Conservation (phyloP, 2,888 invertebrate species). For the Caenorhabditis drosophilae region DNA sequence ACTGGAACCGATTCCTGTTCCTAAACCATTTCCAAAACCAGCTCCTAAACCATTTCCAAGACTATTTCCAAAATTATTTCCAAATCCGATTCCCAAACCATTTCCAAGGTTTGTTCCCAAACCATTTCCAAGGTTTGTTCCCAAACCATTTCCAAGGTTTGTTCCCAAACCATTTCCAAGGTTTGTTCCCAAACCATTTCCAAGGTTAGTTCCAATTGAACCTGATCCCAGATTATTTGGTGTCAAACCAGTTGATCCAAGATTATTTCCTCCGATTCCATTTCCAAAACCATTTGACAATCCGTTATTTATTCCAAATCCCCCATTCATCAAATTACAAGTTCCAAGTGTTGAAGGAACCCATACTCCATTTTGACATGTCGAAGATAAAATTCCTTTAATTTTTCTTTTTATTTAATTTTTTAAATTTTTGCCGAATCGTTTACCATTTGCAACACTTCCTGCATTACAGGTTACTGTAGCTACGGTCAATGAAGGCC, state of each 20-base stretch:
- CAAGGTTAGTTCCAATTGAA: too few relatives aligned
- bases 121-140: too few relatives aligned
- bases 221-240: too few relatives aligned
- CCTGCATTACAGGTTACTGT: constrained; percentile 38
- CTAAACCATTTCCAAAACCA: constrained; percentile 13
- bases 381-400: constrained; percentile 21
- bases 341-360: constrained; percentile 37
- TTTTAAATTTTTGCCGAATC: not conserved
- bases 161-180: constrained; percentile 18
- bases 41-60: too few relatives aligned
- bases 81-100: constrained; percentile 7
- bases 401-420: constrained; percentile 2
- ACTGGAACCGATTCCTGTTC: constrained; percentile 1
- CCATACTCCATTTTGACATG: constrained; percentile 37
- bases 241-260: not conserved
- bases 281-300: too few relatives aligned
- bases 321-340: constrained; percentile 25
- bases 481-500: constrained; percentile 31
- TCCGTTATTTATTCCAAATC: too few relatives aligned
- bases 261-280: too few relatives aligned
- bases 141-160: not conserved
- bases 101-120: constrained; percentile 9
- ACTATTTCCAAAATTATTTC: too few relatives aligned
- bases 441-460: constrained; percentile 23
- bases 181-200: too few relatives aligned